Conservation (phyloP, 2,888 invertebrate genomes). For the Amphipoea oculea region DNA sequence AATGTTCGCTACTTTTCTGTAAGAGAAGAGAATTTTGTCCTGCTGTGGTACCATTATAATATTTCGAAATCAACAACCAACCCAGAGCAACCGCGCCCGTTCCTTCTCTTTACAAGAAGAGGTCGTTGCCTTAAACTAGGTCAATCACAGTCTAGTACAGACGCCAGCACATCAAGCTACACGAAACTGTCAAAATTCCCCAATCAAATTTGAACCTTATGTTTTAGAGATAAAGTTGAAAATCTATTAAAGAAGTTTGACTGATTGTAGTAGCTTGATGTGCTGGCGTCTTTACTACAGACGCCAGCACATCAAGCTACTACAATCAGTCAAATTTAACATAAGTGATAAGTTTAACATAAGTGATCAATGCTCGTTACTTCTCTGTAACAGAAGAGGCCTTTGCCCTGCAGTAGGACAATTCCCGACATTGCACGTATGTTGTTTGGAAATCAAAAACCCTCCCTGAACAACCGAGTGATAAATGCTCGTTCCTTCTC, state of each 20-base stretch:
- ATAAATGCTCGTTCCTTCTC: background rate
- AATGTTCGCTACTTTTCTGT: background rate
- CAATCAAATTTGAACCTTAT: too few species aligned
- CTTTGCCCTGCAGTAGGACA: background rate
- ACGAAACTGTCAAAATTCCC: too few species aligned
- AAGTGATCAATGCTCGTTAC: background rate
- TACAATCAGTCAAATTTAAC: too few species aligned
- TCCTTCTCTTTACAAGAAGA: background rate
- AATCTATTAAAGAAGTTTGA: too few species aligned
- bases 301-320: too few species aligned
- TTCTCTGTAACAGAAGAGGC: background rate
- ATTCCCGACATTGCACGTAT: background rate
- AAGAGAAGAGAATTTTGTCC: background rate
- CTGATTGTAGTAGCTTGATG: too few species aligned
- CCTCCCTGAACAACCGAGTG: too few species aligned
- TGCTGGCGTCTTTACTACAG: too few species aligned
- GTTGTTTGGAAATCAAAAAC: background rate
- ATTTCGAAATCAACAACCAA: background rate
- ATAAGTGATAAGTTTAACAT: too few species aligned
- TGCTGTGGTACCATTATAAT: too few species aligned
- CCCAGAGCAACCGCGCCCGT: background rate
- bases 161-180: too few species aligned
- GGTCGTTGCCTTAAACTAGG: background rate
- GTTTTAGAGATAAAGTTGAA: too few species aligned
- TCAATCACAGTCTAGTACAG: background rate